A percentile compares a stretch with the other conserved stretches of the same genome.
Evolutionary conservation across 2,113 vertebrate genomes (phyloP).

Genomic region (Serinus canaria): DNA sequence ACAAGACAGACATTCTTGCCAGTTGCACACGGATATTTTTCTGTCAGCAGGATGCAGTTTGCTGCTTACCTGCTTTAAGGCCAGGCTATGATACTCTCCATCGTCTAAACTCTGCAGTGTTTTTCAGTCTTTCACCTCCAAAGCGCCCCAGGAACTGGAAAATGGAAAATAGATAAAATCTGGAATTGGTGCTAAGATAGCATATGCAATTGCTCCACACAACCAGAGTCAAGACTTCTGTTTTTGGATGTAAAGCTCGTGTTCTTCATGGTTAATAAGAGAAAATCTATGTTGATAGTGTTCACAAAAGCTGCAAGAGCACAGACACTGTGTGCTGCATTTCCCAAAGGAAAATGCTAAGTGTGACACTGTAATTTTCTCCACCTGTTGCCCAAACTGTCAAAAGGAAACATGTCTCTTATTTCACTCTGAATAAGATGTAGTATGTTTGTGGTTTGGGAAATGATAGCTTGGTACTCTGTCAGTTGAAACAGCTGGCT

Average conservation of each 20-base stretch:
- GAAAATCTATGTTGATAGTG: background rate
- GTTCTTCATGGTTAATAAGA: background rate
- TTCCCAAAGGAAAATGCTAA: background rate
- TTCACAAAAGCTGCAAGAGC: background rate
- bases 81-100: background rate
- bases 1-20: background rate
- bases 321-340: background rate
- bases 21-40: background rate
- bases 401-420: background rate
- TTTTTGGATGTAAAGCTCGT: background rate
- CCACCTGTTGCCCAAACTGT: slow-evolving; percentile 42
- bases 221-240: background rate
- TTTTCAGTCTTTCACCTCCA: background rate
- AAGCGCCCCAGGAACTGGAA: background rate
- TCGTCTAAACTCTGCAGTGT: background rate
- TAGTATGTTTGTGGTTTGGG: slow-evolving; percentile 24
- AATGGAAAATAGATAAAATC: background rate
- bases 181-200: background rate
- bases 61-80: background rate
- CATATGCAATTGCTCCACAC: background rate
- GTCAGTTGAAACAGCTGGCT: slow-evolving; percentile 41
- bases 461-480: background rate
- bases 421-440: slow-evolving; percentile 38
- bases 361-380: background rate
- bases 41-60: background rate